Percentiles rank a stretch among this genome's conserved stretches.
These are phyloP conservation scores for Pachycephus smyrnensis DNA, from an alignment of 2,888 invertebrate species.

Conservation along the genomic window DNA sequence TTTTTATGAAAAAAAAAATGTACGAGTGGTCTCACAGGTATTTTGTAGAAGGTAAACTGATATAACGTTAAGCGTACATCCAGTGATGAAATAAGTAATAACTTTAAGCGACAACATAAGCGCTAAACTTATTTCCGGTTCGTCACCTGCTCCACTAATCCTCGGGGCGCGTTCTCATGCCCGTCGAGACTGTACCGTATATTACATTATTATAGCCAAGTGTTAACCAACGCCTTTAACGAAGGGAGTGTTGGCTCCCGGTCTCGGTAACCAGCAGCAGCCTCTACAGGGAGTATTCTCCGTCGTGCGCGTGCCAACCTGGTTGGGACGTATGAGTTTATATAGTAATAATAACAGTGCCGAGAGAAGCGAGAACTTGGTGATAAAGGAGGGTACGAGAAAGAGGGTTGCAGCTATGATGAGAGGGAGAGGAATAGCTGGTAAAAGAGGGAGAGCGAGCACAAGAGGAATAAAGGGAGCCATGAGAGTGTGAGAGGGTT, in stretches of 20 bases:
- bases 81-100: background rate
- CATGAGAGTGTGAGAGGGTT: slow-evolving; percentile 26
- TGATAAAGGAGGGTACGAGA: background rate
- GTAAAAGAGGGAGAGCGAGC: slow-evolving; percentile 12
- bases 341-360: slow-evolving; percentile 48
- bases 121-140: slow-evolving; percentile 10
- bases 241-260: slow-evolving; percentile 33
- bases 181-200: slow-evolving; percentile 34
- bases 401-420: background rate
- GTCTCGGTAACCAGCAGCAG: background rate
- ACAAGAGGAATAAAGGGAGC: slow-evolving; percentile 24
- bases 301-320: slow-evolving; percentile 19
- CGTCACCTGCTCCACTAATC: slow-evolving; percentile 22
- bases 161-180: background rate
- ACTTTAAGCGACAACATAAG: background rate
- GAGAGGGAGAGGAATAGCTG: slow-evolving; percentile 12
- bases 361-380: slow-evolving; percentile 30
- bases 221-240: slow-evolving; percentile 54
- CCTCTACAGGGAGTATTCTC: slow-evolving; percentile 10
- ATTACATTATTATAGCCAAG: slow-evolving; percentile 51
- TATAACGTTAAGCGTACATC: too few species aligned
- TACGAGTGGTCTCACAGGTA: background rate
- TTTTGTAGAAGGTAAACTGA: background rate
- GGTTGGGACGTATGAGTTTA: slow-evolving; percentile 28
- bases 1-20: background rate